Evolutionary conservation across 1,140 invertebrate genomes (phyloP).

Genomic region (Mizuhopecten yessoensis): DNA sequence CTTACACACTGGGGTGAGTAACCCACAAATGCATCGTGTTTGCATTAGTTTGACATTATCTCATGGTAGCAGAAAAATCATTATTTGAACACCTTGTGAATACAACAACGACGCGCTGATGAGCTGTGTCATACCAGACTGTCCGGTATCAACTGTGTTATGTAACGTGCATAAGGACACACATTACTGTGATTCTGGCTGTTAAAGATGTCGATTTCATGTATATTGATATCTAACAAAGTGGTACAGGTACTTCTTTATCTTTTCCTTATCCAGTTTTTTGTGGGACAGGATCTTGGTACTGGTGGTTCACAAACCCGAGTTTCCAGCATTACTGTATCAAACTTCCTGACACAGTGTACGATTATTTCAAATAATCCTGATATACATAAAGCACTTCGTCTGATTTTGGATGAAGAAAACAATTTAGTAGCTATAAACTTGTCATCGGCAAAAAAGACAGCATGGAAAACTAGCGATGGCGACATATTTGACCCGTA

Average conservation of each 20-base stretch:
- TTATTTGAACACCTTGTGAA: neutral
- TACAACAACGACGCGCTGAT: neutral
- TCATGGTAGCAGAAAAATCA: neutral
- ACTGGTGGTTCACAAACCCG: neutral
- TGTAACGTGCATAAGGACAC: no score
- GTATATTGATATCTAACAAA: no score
- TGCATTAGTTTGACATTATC: neutral
- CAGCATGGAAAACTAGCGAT: neutral
- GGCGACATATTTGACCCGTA: neutral
- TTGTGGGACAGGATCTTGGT: neutral
- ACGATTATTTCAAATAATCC: neutral
- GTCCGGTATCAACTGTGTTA: neutral
- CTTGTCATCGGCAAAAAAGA: neutral
- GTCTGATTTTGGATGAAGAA: neutral
- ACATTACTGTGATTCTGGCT: no score
- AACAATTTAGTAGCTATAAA: neutral
- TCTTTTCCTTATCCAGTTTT: neutral
- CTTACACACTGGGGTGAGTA: no score
- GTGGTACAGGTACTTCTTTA: no score
- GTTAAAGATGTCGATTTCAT: no score
- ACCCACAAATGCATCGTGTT: neutral
- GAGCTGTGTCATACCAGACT: neutral
- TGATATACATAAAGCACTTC: neutral
- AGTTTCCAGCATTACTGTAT: no score
- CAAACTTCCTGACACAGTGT: no score